A percentile compares a stretch with the other conserved stretches of the same genome.
These are phyloP conservation scores for Perdita meconis DNA, from an alignment of 2,888 invertebrate species.

Conservation along the genomic window DNA sequence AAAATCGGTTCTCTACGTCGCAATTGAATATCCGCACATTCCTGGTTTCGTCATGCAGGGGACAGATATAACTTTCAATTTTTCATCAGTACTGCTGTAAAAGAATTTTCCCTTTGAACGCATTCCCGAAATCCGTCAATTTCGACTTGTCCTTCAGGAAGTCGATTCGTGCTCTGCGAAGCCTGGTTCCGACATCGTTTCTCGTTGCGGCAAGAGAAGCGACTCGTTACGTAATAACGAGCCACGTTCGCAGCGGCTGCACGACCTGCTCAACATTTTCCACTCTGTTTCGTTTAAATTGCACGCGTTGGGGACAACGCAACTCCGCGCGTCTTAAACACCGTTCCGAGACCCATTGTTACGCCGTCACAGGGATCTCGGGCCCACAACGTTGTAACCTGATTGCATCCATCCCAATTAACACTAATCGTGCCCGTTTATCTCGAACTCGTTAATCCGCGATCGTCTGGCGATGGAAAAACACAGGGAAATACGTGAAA, in stretches of 20 bases:
- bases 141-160: not conserved
- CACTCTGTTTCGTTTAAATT: slow-evolving; percentile 57
- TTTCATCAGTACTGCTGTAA: too few species aligned
- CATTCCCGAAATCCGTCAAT: not conserved
- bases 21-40: too few species aligned
- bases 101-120: too few species aligned
- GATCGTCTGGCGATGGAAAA: not conserved
- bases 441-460: not conserved
- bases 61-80: too few species aligned
- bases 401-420: slow-evolving; percentile 10
- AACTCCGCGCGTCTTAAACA: slow-evolving; percentile 17
- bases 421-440: not conserved
- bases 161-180: not conserved
- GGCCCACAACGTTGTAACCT: not conserved
- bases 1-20: too few species aligned
- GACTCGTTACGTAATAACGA: slow-evolving; percentile 67
- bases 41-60: too few species aligned
- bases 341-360: slow-evolving; percentile 17
- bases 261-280: slow-evolving; percentile 62
- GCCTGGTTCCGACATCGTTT: slow-evolving; percentile 60
- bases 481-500: too few species aligned
- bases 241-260: slow-evolving; percentile 66
- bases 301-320: slow-evolving; percentile 25
- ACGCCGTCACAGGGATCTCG: not conserved
- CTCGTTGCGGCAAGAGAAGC: slow-evolving; percentile 67